Evolutionary conservation across 2,888 invertebrate genomes (phyloP).

Genomic region (Athetis lepigone): DNA sequence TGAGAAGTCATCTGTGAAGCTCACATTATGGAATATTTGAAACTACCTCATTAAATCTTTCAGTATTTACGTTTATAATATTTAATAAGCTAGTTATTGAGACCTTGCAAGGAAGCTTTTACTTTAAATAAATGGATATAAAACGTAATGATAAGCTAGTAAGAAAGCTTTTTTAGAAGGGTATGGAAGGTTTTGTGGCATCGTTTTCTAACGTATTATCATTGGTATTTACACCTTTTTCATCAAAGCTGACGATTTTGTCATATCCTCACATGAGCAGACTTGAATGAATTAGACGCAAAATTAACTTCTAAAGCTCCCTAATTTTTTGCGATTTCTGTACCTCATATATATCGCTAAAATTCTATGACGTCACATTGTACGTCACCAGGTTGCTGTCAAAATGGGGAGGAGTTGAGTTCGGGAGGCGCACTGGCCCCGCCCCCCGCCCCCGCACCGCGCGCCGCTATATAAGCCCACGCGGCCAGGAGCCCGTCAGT

Average conservation of each 20-base stretch:
- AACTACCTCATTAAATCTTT: too few relatives aligned
- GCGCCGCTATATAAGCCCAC: conserved; percentile 79
- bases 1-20: too few relatives aligned
- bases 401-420: conserved; percentile 81
- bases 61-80: too few relatives aligned
- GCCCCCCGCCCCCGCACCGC: conserved; percentile 74
- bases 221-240: not conserved
- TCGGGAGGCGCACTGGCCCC: conserved; percentile 72
- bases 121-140: too few relatives aligned
- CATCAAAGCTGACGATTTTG: not conserved
- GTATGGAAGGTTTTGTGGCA: too few relatives aligned
- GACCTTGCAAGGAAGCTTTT: too few relatives aligned
- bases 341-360: not conserved
- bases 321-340: not conserved
- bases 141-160: too few relatives aligned
- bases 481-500: conserved; percentile 70
- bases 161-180: too few relatives aligned
- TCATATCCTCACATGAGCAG: too few relatives aligned
- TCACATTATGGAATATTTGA: too few relatives aligned
- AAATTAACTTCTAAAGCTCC: not conserved
- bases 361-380: conserved; percentile 72
- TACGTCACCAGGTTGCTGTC: conserved; percentile 72
- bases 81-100: too few relatives aligned
- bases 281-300: not conserved
- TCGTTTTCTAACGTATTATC: not conserved